phyloP scores from a whole-genome alignment of 2,888 invertebrate species.

The Lasioglossum marginatum region DNA sequence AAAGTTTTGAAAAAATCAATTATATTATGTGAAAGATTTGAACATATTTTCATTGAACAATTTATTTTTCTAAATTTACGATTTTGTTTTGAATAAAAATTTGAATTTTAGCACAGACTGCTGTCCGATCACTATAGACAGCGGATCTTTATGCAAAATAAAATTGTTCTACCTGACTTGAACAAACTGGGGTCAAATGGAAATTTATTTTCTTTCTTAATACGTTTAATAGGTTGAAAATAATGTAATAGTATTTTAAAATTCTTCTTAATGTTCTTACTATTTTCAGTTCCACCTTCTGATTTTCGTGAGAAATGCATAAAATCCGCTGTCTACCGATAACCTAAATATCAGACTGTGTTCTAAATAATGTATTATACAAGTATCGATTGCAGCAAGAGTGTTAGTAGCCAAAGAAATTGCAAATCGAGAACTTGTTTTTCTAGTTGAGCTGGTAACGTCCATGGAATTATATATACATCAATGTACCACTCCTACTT shows the following conservation, averaged over 20 bases:
- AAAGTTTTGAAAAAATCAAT: neutral
- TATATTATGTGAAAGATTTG: neutral
- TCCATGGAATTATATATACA: constrained; percentile 75
- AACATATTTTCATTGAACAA: neutral
- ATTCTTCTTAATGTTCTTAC: too few relatives aligned
- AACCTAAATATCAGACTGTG: constrained; percentile 1
- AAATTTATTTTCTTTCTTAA: too few relatives aligned
- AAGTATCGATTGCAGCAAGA: constrained; percentile 23
- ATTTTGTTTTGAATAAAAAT: neutral
- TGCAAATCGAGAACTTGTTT: constrained; percentile 75
- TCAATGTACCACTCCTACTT: constrained; percentile 73
- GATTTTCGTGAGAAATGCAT: too few relatives aligned
- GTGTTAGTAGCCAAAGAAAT: constrained; percentile 52
- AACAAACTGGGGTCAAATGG: too few relatives aligned
- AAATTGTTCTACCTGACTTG: too few relatives aligned
- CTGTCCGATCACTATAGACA: neutral
- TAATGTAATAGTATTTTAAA: too few relatives aligned
- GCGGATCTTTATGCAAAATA: too few relatives aligned
- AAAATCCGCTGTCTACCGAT: neutral
- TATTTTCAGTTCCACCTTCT: too few relatives aligned
- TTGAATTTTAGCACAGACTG: neutral
- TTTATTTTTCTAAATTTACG: neutral
- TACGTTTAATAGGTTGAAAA: too few relatives aligned
- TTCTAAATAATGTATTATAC: constrained; percentile 19
- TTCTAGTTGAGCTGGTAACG: constrained; percentile 72